Evolutionary conservation across 2,888 invertebrate genomes (phyloP), one percentile per base, ranked within the genome.

Genomic region (Ommatoiulus sabulosus): DNA sequence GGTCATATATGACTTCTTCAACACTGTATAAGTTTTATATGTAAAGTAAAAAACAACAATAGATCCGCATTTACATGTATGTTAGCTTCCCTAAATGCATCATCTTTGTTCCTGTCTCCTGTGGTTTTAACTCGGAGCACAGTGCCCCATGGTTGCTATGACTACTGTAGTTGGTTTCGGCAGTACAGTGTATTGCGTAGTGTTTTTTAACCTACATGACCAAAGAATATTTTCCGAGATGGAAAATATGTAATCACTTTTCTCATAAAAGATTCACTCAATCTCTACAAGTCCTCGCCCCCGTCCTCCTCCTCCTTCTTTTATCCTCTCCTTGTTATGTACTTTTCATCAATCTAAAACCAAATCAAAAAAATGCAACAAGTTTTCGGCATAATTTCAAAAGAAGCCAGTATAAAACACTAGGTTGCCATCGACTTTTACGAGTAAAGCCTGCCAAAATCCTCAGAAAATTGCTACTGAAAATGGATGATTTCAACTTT

Each of bases 251-350:
- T 35, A 80, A 80, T 80, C 80, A 80, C 80, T 80, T 35, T 72
- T 72, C 72, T 24, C 72, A 35, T 80, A 57, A 57, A 57, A 57
- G 57, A 57, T 57, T 57, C 57, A n/a, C n/a, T 57, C 57, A 57
- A 57, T 57, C 57, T 57, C n/a, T 12, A 17, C 12, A 57, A 57
- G 17, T 57, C 57, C 57, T 57, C 17, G 57, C 12, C 80, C 12
- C 35, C 80, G 0, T 15, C 80, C 12, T 35, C 12, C 72, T 5
- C 72, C 72, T 72, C 72, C 20, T 4, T 52, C 52, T 24, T 24
- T 72, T 24, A 72, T 72, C n/a, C 35, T 12, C 15, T 24, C 24
- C 35, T 35, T 80, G 80, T 12, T 35, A 80, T 35, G 35, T 35
- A 12, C 80, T 80, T 80, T 80, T 80, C 80, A 35, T 35, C 35